Evolutionary conservation across 1,140 invertebrate genomes (phyloP), one percentile per base, ranked within the genome.

Genomic region (Hycleus cichorii): DNA sequence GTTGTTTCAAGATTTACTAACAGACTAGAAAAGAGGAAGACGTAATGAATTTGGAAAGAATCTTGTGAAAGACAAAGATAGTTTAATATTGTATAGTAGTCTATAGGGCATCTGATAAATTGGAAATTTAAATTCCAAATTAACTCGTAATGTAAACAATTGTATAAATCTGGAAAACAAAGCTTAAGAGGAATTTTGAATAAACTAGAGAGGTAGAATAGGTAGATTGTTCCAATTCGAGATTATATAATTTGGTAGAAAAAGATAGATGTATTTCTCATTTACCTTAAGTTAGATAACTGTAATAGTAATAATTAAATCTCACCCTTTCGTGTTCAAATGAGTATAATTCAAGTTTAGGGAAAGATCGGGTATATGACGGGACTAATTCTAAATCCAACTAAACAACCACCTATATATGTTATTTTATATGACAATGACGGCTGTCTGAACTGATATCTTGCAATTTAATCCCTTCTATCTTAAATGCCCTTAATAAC

Each of bases 81-180:
- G 43, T 11, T 5, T 12, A 9, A 10, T 25, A 24, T 25, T 4
- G 7, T 32, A 32, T 32, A 32, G 32, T 18, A 32, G 32, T 32
- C 32, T 32, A 32, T 32, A 32, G 53, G 52, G 39, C 64, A 70
- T 70, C 70, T 64, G 69, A 71, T 72, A 70, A 71, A 71, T 70
- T 67, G 61, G 55, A 67, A 69, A 72, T 72, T 72, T 72, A 72
- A 72, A 72, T 72, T 69, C 69, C 64, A 70, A 72, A 72, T 72
- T 70, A 72, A 72, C 69, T 71, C 67, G 66, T 64, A 69, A 69
- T 69, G 71, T 71, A 72, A 73, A 73, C 71, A 73, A 73, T 73
- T 70, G 69, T 69, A 68, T 70, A 69, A 72, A 71, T 71, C 68
- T 68, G 62, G 63, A 70, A 69, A 71, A 71, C 69, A 72, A 72